Evolutionary conservation across 1,140 invertebrate species (phyloP), one percentile per base, ranked within the genome.

Genomic region (Nebria ingens): DNA sequence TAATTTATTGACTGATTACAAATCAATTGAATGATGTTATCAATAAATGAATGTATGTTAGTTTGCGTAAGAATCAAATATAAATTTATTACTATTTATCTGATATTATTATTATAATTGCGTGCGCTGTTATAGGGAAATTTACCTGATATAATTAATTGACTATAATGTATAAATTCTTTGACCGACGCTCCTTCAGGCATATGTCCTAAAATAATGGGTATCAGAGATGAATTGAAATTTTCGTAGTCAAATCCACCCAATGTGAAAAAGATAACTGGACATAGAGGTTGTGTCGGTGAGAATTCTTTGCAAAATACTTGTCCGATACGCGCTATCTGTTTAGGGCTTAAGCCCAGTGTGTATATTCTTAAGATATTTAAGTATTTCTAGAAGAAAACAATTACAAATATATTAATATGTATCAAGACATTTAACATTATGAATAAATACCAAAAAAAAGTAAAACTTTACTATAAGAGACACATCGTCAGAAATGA

Each of bases 171-270:
- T 1, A 86, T 69, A 0, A 89, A 68, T 60, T 88, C 87, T 65
- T 82, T 81, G 29, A 80, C 78, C 0, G 88, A 89, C 1, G 87
- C 81, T 1, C 87, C 87, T 1, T 86, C 84, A 2, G 89, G 89
- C 15, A 80, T 76, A 64, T 91, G 85, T 0, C 79, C 73, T 29
- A 85, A 63, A 61, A 90, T 86, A 0, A 85, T 75, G 2, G 83
- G 79, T 3, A 86, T 61, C 2, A 81, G 63, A 6, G 75, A 75
- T 73, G 45, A 61, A 61, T 81, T 79, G 21, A 79, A 68, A 58
- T 81, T 75, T 0, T 70, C 66, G 0, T 61, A 61, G 65, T 74
- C 77, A 59, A 74, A 79, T 25, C 80, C 81, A 54, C 71, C 73
- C 0, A 82, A 54, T 3, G 81, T 62, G 62, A 83, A 84, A 0